These are phyloP conservation scores for Cecidostiba fungosa DNA, from an alignment of 2,888 invertebrate genomes.

Conservation along the genomic window DNA sequence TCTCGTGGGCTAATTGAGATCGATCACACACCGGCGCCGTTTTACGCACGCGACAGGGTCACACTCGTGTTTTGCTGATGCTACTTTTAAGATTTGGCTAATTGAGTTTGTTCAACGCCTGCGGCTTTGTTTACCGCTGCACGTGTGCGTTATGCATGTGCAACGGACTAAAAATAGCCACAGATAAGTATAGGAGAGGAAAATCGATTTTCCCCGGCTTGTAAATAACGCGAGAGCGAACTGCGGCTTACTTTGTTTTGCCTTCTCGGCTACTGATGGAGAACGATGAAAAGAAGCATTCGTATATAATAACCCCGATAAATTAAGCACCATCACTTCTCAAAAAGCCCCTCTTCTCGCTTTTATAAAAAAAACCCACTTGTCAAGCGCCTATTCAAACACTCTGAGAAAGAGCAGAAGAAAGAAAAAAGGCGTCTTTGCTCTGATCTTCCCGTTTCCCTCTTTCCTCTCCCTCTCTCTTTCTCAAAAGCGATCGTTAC, in stretches of 20 bases:
- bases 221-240: too few species aligned
- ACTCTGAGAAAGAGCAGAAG: background rate
- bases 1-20: background rate
- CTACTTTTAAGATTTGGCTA: background rate
- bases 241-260: background rate
- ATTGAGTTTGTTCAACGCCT: background rate
- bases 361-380: constrained; percentile 11
- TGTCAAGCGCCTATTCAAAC: background rate
- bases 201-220: background rate
- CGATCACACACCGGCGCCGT: background rate
- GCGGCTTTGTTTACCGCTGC: background rate
- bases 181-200: background rate
- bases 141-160: background rate
- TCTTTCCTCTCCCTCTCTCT: constrained; percentile 10
- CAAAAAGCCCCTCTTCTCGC: background rate
- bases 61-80: background rate
- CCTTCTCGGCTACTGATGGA: too few species aligned
- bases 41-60: background rate
- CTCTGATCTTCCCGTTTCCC: background rate
- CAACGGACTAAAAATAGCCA: background rate
- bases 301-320: background rate
- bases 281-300: too few species aligned
- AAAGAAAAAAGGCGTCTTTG: background rate
- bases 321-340: background rate
- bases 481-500: constrained; percentile 17